A percentile compares a stretch with the other conserved stretches of the same genome.
phyloP scores from a whole-genome alignment of 2,113 vertebrate genomes.

The Butastur rufipennis region DNA sequence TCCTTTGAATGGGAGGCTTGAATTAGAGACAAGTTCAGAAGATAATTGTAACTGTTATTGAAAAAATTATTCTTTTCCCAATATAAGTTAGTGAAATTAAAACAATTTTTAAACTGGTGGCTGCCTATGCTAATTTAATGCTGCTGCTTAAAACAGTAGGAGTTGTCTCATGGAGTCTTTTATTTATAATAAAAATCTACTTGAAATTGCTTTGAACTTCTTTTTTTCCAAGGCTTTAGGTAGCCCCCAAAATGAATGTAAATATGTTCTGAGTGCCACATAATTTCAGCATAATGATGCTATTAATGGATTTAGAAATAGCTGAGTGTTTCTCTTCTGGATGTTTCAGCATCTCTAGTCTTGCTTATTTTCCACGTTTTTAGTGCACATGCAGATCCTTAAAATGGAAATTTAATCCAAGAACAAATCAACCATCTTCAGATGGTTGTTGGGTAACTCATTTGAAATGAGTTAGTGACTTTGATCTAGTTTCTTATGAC shows the following conservation, averaged over 20 bases:
- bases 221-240: background rate
- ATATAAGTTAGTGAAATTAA: background rate
- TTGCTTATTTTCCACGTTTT: background rate
- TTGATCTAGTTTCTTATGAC: background rate
- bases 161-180: background rate
- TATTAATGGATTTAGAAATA: slow-evolving; percentile 7
- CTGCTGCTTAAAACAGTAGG: background rate
- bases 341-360: background rate
- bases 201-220: background rate
- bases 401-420: background rate
- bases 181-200: background rate
- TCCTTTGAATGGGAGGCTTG: background rate
- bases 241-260: background rate
- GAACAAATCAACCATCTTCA: background rate
- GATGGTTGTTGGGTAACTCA: background rate
- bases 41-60: background rate
- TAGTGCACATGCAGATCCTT: background rate
- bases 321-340: background rate
- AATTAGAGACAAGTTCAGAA: background rate
- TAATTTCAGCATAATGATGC: background rate
- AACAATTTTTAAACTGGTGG: background rate
- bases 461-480: background rate
- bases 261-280: background rate
- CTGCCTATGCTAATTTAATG: background rate
- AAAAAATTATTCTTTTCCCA: background rate